Evolutionary conservation across 1,140 invertebrate species (phyloP).

Genomic region (Leguminivora glycinivorella): DNA sequence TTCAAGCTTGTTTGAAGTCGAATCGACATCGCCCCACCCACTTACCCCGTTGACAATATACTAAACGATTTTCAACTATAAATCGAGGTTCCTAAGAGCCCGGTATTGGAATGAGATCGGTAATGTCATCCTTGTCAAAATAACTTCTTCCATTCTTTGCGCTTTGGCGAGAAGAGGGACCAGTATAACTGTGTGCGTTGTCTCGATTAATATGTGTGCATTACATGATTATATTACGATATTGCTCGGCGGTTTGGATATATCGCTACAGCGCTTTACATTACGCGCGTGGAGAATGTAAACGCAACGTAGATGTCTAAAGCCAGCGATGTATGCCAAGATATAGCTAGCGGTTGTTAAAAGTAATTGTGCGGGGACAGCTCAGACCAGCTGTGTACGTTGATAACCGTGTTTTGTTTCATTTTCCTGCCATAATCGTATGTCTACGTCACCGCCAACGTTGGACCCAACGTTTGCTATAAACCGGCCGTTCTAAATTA

Average conservation of each 20-base stretch:
- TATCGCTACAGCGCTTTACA: neutral
- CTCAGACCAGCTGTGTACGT: constrained; percentile 57
- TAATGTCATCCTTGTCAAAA: constrained; percentile 45
- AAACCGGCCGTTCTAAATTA: constrained; percentile 16
- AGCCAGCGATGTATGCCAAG: constrained; percentile 37
- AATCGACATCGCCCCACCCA: neutral
- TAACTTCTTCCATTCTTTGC: constrained; percentile 49
- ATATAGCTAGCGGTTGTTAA: neutral
- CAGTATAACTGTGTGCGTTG: constrained; percentile 43
- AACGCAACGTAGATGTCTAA: neutral
- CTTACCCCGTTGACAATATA: neutral
- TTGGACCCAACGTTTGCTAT: constrained; percentile 43
- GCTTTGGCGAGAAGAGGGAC: constrained; percentile 37
- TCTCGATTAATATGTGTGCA: constrained; percentile 28
- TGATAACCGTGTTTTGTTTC: constrained; percentile 62
- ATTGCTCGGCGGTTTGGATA: constrained; percentile 27
- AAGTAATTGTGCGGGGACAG: constrained; percentile 25
- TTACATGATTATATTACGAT: constrained; percentile 14
- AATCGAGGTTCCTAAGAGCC: neutral
- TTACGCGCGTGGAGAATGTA: neutral
- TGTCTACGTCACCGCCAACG: constrained; percentile 49
- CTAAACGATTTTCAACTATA: neutral
- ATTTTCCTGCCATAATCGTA: constrained; percentile 51
- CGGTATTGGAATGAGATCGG: neutral
- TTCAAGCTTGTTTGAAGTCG: constrained; percentile 24